Evolutionary conservation across 2,113 vertebrate genomes (phyloP).

Genomic region (Sinosuthora webbiana): DNA sequence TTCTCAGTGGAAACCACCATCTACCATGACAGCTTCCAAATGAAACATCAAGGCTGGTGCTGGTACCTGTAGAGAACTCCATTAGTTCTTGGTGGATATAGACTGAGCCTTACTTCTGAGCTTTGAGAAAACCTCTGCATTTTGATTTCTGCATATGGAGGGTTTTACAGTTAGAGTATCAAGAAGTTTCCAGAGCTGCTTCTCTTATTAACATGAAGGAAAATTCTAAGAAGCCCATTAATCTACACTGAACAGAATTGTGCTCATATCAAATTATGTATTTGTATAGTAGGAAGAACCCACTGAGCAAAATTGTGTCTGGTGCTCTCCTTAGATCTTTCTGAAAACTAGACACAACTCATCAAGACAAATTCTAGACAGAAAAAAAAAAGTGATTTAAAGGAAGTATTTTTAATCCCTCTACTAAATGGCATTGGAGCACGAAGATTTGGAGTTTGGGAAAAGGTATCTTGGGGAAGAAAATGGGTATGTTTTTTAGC

Average conservation of each 20-base stretch:
- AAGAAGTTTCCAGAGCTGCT: neutral
- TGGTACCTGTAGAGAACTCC: neutral
- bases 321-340: neutral
- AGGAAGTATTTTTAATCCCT: neutral
- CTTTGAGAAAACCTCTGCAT: neutral
- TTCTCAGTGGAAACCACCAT: neutral
- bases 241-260: neutral
- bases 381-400: neutral
- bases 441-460: neutral
- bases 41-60: neutral
- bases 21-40: neutral
- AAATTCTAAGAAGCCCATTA: neutral
- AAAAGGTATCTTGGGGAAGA: neutral
- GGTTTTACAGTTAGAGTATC: neutral
- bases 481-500: neutral
- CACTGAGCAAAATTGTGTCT: neutral
- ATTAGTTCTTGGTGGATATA: neutral
- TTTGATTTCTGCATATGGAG: neutral
- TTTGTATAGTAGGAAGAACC: neutral
- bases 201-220: neutral
- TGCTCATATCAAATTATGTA: neutral
- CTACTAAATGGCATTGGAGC: neutral
- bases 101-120: neutral
- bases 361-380: neutral
- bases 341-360: neutral